Conservation (phyloP, 2,888 invertebrate species). For the Holacanthella duospinosa region DNA sequence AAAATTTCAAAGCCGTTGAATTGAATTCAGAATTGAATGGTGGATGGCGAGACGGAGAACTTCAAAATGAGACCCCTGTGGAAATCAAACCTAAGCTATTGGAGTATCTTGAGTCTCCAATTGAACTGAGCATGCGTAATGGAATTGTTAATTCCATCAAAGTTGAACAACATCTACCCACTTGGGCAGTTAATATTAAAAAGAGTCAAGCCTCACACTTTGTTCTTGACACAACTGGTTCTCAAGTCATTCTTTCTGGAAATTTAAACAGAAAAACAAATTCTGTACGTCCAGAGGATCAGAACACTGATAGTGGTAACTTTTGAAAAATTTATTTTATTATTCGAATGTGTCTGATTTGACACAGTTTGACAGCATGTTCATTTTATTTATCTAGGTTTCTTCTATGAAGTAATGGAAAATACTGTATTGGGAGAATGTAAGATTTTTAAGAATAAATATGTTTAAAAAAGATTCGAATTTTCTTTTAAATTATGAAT, state of each 20-base stretch:
- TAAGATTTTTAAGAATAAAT: slow-evolving; percentile 24
- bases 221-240: slow-evolving; percentile 26
- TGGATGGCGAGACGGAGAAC: slow-evolving; percentile 22
- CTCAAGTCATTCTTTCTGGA: slow-evolving; percentile 24
- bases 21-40: neutral
- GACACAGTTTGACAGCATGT: too few relatives aligned
- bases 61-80: slow-evolving; percentile 17
- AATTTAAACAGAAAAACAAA: slow-evolving; percentile 17
- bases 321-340: too few relatives aligned
- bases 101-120: slow-evolving; percentile 29
- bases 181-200: slow-evolving; percentile 43
- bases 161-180: slow-evolving; percentile 39
- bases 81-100: slow-evolving; percentile 19
- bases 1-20: neutral
- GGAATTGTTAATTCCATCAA: slow-evolving; percentile 36
- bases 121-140: slow-evolving; percentile 26
- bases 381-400: too few relatives aligned
- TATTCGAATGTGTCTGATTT: too few relatives aligned
- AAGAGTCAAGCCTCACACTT: slow-evolving; percentile 39
- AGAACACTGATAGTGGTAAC: slow-evolving; percentile 27
- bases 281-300: slow-evolving; percentile 22
- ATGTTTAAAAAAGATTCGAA: too few relatives aligned
- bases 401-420: slow-evolving; percentile 37
- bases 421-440: slow-evolving; percentile 40
- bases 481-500: too few relatives aligned